These are phyloP conservation scores for Valencia hispanica DNA, from an alignment of 2,797 vertebrate genomes.

Conservation along the genomic window DNA sequence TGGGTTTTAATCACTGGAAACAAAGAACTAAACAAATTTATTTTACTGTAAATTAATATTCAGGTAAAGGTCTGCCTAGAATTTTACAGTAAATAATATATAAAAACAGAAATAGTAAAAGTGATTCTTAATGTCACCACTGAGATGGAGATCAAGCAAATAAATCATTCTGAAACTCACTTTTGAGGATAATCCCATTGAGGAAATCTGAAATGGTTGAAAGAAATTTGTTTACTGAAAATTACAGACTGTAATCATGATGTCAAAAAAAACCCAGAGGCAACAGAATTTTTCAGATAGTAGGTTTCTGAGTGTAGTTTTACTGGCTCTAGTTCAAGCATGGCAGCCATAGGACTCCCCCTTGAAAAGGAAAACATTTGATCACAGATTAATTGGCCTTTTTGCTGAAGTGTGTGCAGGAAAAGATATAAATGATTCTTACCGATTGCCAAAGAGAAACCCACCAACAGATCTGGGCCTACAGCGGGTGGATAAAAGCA, in stretches of 20 bases:
- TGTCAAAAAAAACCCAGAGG: not conserved
- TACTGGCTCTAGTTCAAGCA: not conserved
- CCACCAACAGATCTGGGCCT: constrained; percentile 42
- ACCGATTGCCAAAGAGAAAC: constrained; percentile 56
- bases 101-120: not conserved
- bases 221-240: not conserved
- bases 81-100: not conserved
- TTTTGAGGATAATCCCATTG: not conserved
- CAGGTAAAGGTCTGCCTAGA: not conserved
- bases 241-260: not conserved
- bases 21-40: not conserved
- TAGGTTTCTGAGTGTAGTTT: constrained; percentile 12
- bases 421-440: constrained; percentile 63
- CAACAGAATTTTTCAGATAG: not conserved
- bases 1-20: not conserved
- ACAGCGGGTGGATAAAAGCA: constrained; percentile 65
- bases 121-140: not conserved
- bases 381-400: constrained; percentile 47
- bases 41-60: not conserved
- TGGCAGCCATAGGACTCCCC: not conserved
- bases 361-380: constrained; percentile 19
- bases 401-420: constrained; percentile 56
- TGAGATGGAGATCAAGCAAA: not conserved
- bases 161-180: not conserved
- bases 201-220: not conserved